Percentiles rank a stretch among this genome's conserved stretches.
These are phyloP conservation scores for Hydrochoerus hydrochaeris DNA, from an alignment of 2,113 vertebrate species.

Conservation along the genomic window DNA sequence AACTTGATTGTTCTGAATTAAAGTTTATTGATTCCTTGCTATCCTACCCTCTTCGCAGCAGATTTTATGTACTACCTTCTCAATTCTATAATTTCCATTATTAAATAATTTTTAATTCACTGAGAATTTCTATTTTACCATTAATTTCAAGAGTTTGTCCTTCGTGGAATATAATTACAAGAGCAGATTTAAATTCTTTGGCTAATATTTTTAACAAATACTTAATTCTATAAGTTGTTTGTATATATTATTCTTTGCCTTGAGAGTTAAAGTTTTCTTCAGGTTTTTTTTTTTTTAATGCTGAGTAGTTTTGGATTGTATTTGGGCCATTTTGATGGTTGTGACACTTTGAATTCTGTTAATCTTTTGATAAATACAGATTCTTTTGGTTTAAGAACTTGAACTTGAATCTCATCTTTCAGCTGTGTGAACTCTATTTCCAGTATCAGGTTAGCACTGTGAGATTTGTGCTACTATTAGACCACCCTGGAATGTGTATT, in stretches of 20 bases:
- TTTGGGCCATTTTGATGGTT: background rate
- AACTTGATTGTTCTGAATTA: background rate
- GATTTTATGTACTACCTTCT: background rate
- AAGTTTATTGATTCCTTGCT: background rate
- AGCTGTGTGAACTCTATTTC: background rate
- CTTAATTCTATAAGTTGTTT: background rate
- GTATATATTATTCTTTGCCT: background rate
- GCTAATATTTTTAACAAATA: background rate
- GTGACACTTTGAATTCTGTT: background rate
- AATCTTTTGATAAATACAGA: background rate
- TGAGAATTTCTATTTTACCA: background rate
- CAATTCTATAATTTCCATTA: background rate
- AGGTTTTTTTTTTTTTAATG: background rate
- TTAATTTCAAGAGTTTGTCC: background rate
- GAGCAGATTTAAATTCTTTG: background rate
- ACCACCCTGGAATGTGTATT: background rate
- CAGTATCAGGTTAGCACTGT: background rate
- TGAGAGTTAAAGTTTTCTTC: background rate
- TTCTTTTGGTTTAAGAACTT: background rate
- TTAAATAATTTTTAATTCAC: background rate
- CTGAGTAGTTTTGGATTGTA: background rate
- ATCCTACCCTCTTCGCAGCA: background rate
- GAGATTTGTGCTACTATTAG: background rate
- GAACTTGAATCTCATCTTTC: background rate
- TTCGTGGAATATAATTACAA: background rate